These are phyloP conservation scores for Ferrisia virgata DNA, from an alignment of 2,888 invertebrate genomes.

Conservation along the genomic window DNA sequence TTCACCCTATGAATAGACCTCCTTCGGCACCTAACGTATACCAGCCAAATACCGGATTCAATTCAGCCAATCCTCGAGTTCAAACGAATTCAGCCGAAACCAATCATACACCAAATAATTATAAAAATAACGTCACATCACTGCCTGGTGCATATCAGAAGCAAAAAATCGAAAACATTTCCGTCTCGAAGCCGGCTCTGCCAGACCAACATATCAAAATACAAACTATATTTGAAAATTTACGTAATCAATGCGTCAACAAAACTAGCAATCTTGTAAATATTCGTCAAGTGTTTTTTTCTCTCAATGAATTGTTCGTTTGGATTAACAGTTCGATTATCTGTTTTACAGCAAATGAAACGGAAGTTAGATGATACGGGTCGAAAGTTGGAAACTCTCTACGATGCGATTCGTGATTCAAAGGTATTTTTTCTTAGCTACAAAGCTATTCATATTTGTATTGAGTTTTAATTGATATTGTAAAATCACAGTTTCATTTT, in stretches of 20 bases:
- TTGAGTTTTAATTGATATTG: neutral
- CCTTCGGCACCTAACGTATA: neutral
- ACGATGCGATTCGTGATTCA: conserved; percentile 78
- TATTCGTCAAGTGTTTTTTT: conserved; percentile 46
- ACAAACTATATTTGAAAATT: conserved; percentile 74
- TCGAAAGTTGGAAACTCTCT: conserved; percentile 78
- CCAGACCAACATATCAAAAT: conserved; percentile 75
- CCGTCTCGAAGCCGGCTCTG: conserved; percentile 64
- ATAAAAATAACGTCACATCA: neutral
- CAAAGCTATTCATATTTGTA: neutral
- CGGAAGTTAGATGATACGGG: conserved; percentile 87
- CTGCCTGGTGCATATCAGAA: neutral
- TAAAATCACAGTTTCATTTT: neutral
- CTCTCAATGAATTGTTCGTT: neutral
- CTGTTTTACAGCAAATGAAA: conserved; percentile 72
- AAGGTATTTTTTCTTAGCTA: conserved; percentile 59
- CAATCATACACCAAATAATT: neutral
- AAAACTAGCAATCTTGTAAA: conserved; percentile 75
- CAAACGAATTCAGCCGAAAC: neutral
- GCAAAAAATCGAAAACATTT: conserved; percentile 32
- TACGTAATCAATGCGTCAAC: conserved; percentile 67
- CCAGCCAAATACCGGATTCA: neutral
- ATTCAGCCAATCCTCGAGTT: neutral
- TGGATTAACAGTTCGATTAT: neutral
- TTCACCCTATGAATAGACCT: neutral